Conservation (phyloP, 2,888 invertebrate species). For the Rhaphigaster nebulosa region DNA sequence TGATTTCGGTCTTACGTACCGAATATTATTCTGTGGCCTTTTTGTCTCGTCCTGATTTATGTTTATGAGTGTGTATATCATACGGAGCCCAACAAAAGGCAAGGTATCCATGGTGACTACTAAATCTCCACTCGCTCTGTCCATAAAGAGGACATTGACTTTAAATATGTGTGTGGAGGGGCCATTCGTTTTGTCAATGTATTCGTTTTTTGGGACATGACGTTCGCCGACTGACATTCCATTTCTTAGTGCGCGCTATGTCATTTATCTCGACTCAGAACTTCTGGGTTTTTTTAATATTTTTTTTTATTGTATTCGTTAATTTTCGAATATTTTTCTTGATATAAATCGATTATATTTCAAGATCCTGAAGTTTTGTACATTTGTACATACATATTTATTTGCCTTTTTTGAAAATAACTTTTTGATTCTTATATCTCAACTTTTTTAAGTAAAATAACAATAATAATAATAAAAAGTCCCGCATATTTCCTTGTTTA, state of each 20-base stretch:
- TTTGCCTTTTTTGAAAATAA: neutral
- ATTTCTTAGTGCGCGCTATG: constrained; percentile 14
- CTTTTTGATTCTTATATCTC: no score
- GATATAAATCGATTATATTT: neutral
- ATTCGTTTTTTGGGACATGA: constrained; percentile 42
- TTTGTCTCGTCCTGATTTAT: constrained; percentile 20
- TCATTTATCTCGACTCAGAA: neutral
- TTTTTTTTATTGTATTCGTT: neutral
- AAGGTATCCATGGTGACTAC: constrained; percentile 33
- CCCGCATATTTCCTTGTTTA: no score
- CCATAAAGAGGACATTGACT: constrained; percentile 40
- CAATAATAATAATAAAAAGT: no score
- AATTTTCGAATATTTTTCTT: neutral
- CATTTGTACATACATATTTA: neutral
- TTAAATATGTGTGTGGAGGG: constrained; percentile 37
- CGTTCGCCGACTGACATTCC: constrained; percentile 43
- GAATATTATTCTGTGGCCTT: constrained; percentile 29
- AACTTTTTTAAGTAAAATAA: no score
- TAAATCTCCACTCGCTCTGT: constrained; percentile 26
- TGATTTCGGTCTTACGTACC: constrained; percentile 37
- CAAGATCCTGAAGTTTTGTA: neutral
- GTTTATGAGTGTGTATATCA: constrained; percentile 35
- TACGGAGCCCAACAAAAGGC: neutral
- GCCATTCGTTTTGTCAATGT: constrained; percentile 13
- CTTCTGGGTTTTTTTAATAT: neutral